A percentile compares a stretch with the other conserved stretches of the same genome.
Evolutionary conservation across 2,113 vertebrate species (phyloP).

Genomic region (Nothoprocta perdicaria): DNA sequence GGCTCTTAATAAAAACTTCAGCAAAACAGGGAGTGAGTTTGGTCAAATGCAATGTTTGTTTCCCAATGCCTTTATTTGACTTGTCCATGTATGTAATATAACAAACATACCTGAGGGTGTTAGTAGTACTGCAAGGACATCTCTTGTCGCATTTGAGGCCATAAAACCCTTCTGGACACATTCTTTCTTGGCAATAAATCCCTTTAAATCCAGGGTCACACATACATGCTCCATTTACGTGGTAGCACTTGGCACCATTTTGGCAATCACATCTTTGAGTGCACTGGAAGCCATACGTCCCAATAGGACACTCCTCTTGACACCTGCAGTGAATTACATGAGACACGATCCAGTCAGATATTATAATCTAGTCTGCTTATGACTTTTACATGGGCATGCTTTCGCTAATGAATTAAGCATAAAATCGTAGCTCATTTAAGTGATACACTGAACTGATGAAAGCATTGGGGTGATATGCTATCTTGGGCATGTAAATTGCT

Average conservation of each 20-base stretch:
- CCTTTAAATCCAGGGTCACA: constrained; percentile 96
- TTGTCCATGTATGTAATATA: rapidly evolving
- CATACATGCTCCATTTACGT: constrained; percentile 90
- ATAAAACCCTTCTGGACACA: constrained; percentile 91
- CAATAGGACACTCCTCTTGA: constrained; percentile 95
- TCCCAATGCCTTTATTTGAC: background rate
- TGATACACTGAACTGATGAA: background rate
- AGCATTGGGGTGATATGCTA: background rate
- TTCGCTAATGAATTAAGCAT: background rate
- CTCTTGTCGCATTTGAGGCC: constrained; percentile 92
- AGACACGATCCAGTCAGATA: background rate
- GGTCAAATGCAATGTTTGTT: background rate
- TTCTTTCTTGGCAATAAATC: constrained; percentile 90
- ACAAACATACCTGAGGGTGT: constrained; percentile 87
- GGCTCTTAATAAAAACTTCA: background rate
- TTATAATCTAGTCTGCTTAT: background rate
- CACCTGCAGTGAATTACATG: constrained; percentile 78
- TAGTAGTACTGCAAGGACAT: constrained; percentile 90
- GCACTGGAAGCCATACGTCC: constrained; percentile 91
- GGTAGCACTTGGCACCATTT: constrained; percentile 94
- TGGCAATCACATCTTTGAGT: constrained; percentile 91
- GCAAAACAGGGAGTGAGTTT: background rate
- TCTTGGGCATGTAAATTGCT: background rate
- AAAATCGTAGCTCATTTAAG: background rate
- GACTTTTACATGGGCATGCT: background rate